These are phyloP conservation scores for Trichopoda pennipes DNA, from an alignment of 2,888 invertebrate species.

Conservation along the genomic window DNA sequence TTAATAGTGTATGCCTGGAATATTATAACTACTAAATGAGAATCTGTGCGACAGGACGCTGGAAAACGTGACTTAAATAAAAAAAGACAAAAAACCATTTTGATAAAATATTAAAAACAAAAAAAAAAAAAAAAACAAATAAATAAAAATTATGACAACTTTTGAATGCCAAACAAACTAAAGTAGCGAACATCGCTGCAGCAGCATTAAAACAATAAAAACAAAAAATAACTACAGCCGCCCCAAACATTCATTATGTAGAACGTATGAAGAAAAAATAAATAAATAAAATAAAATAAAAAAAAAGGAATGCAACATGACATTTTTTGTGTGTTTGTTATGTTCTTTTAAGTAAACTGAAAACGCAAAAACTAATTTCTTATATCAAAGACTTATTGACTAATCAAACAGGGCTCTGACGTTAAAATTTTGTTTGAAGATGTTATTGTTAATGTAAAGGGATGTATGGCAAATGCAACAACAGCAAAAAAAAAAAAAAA, in stretches of 20 bases:
- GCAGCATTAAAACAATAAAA: not conserved
- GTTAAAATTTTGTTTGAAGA: constrained; percentile 48
- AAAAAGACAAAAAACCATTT: constrained; percentile 9
- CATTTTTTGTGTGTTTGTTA: too few relatives aligned
- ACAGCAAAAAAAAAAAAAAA: constrained; percentile 1
- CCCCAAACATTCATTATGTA: constrained; percentile 38
- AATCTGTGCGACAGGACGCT: constrained; percentile 67
- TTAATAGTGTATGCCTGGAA: constrained; percentile 49
- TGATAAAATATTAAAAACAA: constrained; percentile 32
- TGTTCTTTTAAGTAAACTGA: constrained; percentile 9
- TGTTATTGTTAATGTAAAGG: constrained; percentile 38
- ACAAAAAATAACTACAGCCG: constrained; percentile 18
- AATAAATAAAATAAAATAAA: constrained; percentile 35
- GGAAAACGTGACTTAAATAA: constrained; percentile 68
- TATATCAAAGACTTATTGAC: constrained; percentile 65
- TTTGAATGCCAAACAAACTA: constrained; percentile 57
- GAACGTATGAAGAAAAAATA: not conserved
- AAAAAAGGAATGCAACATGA: constrained; percentile 55
- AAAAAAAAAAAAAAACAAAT: too few relatives aligned
- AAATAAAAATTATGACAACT: constrained; percentile 60
- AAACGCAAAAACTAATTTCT: constrained; percentile 30
- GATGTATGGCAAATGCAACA: not conserved
- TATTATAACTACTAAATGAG: constrained; percentile 51
- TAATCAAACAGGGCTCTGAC: constrained; percentile 66
- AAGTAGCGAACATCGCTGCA: constrained; percentile 30